Conservation (phyloP, 2,113 vertebrate genomes). For the Gopherus flavomarginatus region DNA sequence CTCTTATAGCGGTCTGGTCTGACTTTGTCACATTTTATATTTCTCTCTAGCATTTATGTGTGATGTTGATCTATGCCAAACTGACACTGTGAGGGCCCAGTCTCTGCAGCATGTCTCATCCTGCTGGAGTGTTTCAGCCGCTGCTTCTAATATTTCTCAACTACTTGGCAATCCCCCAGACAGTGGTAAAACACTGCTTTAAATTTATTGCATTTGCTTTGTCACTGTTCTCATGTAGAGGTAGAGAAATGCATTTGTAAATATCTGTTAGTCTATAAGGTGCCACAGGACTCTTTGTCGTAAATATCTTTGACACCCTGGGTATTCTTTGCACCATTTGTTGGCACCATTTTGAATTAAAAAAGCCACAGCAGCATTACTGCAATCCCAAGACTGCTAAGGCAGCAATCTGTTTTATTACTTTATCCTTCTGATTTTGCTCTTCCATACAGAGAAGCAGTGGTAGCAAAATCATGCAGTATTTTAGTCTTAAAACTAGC, state of each 20-base stretch:
- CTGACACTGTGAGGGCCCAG: neutral
- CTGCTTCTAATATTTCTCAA: neutral
- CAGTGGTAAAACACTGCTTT: neutral
- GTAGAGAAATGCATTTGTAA: neutral
- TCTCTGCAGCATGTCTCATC: neutral
- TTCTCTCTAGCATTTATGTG: neutral
- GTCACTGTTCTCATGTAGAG: neutral
- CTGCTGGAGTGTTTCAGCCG: neutral
- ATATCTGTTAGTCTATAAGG: neutral
- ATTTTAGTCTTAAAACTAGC: neutral
- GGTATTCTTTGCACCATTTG: neutral
- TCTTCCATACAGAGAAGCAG: neutral
- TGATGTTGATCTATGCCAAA: neutral
- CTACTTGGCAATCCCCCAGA: neutral
- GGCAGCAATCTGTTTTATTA: neutral
- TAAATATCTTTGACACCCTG: neutral
- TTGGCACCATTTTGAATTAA: neutral
- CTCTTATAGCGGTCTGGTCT: neutral
- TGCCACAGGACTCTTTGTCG: no score
- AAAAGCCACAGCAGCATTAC: neutral
- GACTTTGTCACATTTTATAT: neutral
- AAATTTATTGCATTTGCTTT: neutral
- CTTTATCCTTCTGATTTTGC: neutral
- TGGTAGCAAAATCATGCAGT: neutral
- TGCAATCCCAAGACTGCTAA: neutral